Evolutionary conservation across 1,140 invertebrate species (phyloP).

Genomic region (Pachyrhynchus sulphureomaculatus): DNA sequence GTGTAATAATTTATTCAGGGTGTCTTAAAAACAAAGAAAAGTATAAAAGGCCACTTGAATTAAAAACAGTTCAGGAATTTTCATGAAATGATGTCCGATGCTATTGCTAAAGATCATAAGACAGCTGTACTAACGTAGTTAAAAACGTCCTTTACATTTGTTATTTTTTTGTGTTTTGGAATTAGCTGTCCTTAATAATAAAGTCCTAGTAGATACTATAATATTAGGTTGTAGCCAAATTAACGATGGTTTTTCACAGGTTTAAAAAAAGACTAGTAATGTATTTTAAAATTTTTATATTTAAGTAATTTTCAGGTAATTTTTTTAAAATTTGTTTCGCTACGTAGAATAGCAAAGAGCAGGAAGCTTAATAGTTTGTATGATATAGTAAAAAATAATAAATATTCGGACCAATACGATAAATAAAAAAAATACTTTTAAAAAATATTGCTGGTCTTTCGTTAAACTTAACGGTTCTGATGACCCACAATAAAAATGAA

Average conservation of each 20-base stretch:
- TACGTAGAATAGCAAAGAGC: too few relatives aligned
- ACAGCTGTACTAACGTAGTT: not conserved
- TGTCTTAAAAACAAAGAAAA: too few relatives aligned
- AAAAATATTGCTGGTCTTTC: slow-evolving; percentile 1
- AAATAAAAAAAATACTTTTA: not conserved
- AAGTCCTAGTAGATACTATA: slow-evolving; percentile 19
- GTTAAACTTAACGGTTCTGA: not conserved
- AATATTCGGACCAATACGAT: too few relatives aligned
- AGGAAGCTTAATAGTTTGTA: too few relatives aligned
- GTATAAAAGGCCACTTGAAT: too few relatives aligned
- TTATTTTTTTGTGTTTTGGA: not conserved
- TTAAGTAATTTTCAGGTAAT: not conserved
- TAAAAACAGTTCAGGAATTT: not conserved
- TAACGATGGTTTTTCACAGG: slow-evolving; percentile 6
- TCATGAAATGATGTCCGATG: not conserved
- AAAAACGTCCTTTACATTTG: not conserved
- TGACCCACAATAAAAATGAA: not conserved
- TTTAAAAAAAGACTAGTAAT: slow-evolving; percentile 10
- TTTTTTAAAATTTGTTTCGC: not conserved
- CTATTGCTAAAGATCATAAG: not conserved
- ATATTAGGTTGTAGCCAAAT: slow-evolving; percentile 9
- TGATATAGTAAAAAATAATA: too few relatives aligned
- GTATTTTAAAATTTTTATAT: not conserved
- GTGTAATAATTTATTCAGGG: too few relatives aligned
- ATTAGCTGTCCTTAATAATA: slow-evolving; percentile 19